These are phyloP conservation scores for Oreamnos americanus DNA, from an alignment of 2,113 vertebrate species.

Conservation along the genomic window DNA sequence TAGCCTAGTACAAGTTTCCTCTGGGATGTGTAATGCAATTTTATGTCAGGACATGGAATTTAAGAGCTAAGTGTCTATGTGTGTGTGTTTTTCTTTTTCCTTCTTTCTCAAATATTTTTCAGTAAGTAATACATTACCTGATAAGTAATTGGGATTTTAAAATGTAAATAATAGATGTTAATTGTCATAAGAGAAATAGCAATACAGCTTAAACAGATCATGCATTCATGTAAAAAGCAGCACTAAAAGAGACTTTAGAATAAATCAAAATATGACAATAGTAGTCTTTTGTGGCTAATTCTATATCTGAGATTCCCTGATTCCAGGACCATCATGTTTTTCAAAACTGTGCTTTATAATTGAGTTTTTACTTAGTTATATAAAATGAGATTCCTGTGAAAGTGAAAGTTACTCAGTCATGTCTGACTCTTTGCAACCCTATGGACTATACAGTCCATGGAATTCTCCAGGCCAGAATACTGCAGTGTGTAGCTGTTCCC, in stretches of 20 bases:
- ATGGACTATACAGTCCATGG: not conserved
- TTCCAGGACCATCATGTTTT: not conserved
- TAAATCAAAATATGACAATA: not conserved
- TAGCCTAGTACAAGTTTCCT: slow-evolving; percentile 52
- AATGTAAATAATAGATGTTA: not conserved
- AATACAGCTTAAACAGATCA: not conserved
- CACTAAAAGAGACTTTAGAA: not conserved
- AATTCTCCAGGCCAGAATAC: not conserved
- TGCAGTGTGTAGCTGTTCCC: not conserved
- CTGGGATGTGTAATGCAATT: not conserved
- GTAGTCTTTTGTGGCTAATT: not conserved
- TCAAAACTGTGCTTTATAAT: not conserved
- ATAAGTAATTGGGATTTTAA: not conserved
- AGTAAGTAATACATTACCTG: slow-evolving; percentile 34
- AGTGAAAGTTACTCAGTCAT: not conserved
- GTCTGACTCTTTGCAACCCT: not conserved
- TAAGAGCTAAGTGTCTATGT: not conserved
- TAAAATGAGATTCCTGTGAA: not conserved
- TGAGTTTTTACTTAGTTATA: not conserved
- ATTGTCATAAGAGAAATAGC: not conserved
- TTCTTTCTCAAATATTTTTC: not conserved
- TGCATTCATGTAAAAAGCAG: not conserved
- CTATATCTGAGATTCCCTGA: not conserved
- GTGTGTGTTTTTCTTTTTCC: not conserved
- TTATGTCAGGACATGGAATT: slow-evolving; percentile 43